Evolutionary conservation across 2,888 invertebrate species (phyloP).

Genomic region (Toxonevra muliebris): DNA sequence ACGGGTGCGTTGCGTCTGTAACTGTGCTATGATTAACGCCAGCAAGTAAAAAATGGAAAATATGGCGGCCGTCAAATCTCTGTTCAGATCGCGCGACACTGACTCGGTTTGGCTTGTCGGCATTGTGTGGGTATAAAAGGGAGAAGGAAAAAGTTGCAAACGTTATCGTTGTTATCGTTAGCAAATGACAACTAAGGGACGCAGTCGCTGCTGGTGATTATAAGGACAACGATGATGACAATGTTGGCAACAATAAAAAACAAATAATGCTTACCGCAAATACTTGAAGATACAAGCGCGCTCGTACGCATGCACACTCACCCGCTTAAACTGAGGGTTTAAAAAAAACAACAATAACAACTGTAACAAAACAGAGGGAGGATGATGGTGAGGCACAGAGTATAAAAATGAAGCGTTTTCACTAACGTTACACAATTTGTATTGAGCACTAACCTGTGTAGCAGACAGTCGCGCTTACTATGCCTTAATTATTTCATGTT

Average conservation of each 20-base stretch:
- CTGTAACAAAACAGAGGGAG: too few species aligned
- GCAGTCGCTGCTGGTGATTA: neutral
- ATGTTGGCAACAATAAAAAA: slow-evolving; percentile 38
- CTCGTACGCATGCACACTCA: neutral
- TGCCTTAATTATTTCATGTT: too few species aligned
- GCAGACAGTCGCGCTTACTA: too few species aligned
- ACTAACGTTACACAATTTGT: too few species aligned
- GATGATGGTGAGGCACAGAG: too few species aligned
- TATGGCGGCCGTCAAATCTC: slow-evolving; percentile 58
- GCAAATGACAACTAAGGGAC: neutral
- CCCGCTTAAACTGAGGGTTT: neutral
- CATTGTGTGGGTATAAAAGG: slow-evolving; percentile 48
- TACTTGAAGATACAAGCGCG: slow-evolving; percentile 9
- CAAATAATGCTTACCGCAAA: slow-evolving; percentile 35
- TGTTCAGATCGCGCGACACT: slow-evolving; percentile 49
- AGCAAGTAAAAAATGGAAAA: slow-evolving; percentile 35
- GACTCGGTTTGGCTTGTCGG: slow-evolving; percentile 61
- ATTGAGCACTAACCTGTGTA: too few species aligned
- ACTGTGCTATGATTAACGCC: slow-evolving; percentile 21
- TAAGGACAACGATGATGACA: slow-evolving; percentile 20
- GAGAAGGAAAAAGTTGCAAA: slow-evolving; percentile 3
- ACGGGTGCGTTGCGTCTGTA: slow-evolving; percentile 23
- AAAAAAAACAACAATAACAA: too few species aligned
- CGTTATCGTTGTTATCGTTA: slow-evolving; percentile 14
- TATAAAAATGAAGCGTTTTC: too few species aligned